Evolutionary conservation across 2,797 vertebrate genomes (phyloP), one percentile per base, ranked within the genome.

Genomic region (Bovichtus variegatus): DNA sequence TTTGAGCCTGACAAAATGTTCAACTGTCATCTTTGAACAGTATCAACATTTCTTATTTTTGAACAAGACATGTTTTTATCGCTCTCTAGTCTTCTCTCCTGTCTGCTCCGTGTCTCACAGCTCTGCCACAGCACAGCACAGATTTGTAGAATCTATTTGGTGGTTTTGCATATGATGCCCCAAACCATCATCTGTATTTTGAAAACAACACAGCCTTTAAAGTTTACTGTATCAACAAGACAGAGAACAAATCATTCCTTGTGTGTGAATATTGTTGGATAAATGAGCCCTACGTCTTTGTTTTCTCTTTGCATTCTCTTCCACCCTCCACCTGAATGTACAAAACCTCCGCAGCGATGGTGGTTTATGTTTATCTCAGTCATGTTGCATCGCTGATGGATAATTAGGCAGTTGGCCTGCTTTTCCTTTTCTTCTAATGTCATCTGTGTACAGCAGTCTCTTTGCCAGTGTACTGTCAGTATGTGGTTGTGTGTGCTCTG

Each of bases 391-490:
- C 31, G 29, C 54, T 84, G 75, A 88, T 74, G 68, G 83, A 85
- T 92, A 89, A 92, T 94, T 92, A 86, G 77, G 76, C 41, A 13
- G 27, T 74, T 74, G 63, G 59, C 55, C 54, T 67, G 31, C 68
- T 84, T 80, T 77, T 74, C 31, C 23, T 41, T 70, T 66, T 76
- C 65, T 69, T 83, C 78, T 79, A 62, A 88, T 89, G 71, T 85
- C 73, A 84, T 83, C 69, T 57, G n/a, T 59, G 34, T 58, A 66
- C 68, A 79, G 40, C 57, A 43, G 16, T 53, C 66, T 78, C 58
- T 67, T 74, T 81, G 71, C 36, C 63, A 74, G 34, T 78, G 58
- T 62, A 9, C 46, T 57, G 65, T 74, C 40, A 38, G 43, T 71
- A 12, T 68, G 34, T 59, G 44, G 58, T 19, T 66, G 25, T 34